Percentiles rank a stretch among this genome's conserved stretches.
Evolutionary conservation across 2,888 invertebrate genomes (phyloP).

Genomic region (Pheosia gnoma): DNA sequence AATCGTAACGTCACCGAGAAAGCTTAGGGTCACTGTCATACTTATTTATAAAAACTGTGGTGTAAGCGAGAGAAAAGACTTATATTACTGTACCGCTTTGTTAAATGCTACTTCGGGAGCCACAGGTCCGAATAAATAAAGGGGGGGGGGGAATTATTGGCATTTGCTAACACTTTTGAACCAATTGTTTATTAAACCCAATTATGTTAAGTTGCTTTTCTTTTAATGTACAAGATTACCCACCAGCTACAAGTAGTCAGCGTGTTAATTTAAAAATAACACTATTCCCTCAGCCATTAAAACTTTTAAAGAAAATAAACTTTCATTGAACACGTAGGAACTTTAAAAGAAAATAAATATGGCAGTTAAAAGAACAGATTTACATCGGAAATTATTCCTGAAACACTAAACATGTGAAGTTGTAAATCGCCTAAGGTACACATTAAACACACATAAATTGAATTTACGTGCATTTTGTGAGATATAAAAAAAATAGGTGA

Average conservation of each 20-base stretch:
- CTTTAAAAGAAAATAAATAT: conserved; percentile 7
- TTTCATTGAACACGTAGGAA: background rate
- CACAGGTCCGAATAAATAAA: no score
- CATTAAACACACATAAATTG: conserved; percentile 27
- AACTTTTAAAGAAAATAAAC: background rate
- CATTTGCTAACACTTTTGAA: no score
- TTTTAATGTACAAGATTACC: no score
- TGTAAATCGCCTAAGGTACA: conserved; percentile 15
- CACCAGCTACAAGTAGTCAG: background rate
- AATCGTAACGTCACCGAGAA: no score
- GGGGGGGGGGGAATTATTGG: no score
- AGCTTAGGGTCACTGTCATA: no score
- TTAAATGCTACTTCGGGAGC: no score
- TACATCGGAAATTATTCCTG: background rate
- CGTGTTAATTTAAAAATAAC: background rate
- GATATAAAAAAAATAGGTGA: conserved; percentile 29
- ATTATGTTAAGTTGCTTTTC: no score
- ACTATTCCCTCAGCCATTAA: background rate
- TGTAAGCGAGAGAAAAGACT: no score
- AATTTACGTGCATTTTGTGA: conserved; percentile 34
- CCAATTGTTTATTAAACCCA: no score
- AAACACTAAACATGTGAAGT: conserved; percentile 15
- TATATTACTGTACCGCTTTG: no score
- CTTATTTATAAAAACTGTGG: no score
- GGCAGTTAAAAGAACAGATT: conserved; percentile 8